Evolutionary conservation across 2,888 invertebrate genomes (phyloP), one percentile per base, ranked within the genome.

Genomic region (Imbricaverruca yamaguchii): DNA sequence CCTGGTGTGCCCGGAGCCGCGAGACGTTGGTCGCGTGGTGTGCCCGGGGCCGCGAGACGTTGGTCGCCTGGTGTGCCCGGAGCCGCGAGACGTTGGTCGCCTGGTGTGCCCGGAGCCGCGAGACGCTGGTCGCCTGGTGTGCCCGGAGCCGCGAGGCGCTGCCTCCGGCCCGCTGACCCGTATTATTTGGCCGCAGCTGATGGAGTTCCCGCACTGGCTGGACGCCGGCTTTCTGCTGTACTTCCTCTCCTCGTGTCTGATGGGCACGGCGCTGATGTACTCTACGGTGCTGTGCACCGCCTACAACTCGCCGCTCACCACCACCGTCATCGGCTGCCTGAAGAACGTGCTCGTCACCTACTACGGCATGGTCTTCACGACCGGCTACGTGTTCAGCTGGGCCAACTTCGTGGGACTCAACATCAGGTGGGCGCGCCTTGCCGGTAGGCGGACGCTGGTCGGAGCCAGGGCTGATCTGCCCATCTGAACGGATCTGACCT

Each of bases 321-420:
- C 99, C 0, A 97, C 98, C 10, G 97, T 99, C 83, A 95, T 99
- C 84, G 99, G 99, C 10, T 98, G 98, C 86, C 90, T 99, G 81
- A 99, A 99, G 89, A 99, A 99, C 89, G 94, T 99, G 85, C 91
- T 96, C 85, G 95, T 99, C 8, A 99, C 99, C 0, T 99, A 99
- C 88, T 89, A 97, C 84, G 98, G 98, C 57, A 99, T 99, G 98
- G 91, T 97, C 77, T 94, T 98, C 82, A 98, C 98, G 78, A 98
- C 98, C 21, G 99, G 99, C 88, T 99, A 99, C 88, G 91, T 97
- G 83, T 99, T 97, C 88, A 93, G 94, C 4, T 92, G 92, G 92
- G 89, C 94, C 63, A 99, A 99, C 88, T 99, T 98, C 89, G 90
- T 96, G 83, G 99, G 99, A 25, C 91, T 99, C 81, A 99, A 98